Evolutionary conservation across 2,113 vertebrate species (phyloP), one percentile per base, ranked within the genome.

Genomic region (Stigmatopora nigra): DNA sequence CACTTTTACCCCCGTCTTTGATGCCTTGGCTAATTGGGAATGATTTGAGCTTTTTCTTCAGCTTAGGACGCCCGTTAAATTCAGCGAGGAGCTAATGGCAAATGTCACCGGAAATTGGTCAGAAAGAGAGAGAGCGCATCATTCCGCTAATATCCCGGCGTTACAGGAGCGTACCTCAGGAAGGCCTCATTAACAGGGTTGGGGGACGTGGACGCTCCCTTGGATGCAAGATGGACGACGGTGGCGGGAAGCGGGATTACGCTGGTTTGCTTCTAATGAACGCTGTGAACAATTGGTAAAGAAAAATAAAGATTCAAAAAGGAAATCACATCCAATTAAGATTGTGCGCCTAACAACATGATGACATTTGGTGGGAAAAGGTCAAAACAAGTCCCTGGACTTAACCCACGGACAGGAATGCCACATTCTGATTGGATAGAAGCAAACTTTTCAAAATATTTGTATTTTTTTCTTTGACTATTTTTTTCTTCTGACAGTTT

Each of bases 1-100:
- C 13, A 56, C 13, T 89, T 85, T 87, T 82, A 78, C 75, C 63
- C 31, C 47, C n/a, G 12, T 46, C 78, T 96, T 95, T 96, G 91
- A 95, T 94, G 88, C 90, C 80, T 90, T 89, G 61, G 77, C 91
- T 98, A 96, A 96, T 96, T 97, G 93, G 93, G 84, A 88, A 85
- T 85, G 85, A 87, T 90, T 90, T 89, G 83, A 84, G 81, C 84
- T 82, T 81, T 84, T 87, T 82, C 83, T 83, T 88, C 83, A 85
- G 87, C 84, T 84, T 89, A 85, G 82, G 81, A 87, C 72, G 69
- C 83, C 89, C 75, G 82, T 92, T 71, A 87, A 88, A 91, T 81
- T 89, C 78, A 78, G 88, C 81, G 78, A 77, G 82, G 69, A 86
- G 88, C 86, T 90, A 90, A 91, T 87, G 86, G 90, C 88, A 97